Base-by-base conservation (phyloP, 2,113 vertebrate species). In the Prietella phreatophila region DNA sequence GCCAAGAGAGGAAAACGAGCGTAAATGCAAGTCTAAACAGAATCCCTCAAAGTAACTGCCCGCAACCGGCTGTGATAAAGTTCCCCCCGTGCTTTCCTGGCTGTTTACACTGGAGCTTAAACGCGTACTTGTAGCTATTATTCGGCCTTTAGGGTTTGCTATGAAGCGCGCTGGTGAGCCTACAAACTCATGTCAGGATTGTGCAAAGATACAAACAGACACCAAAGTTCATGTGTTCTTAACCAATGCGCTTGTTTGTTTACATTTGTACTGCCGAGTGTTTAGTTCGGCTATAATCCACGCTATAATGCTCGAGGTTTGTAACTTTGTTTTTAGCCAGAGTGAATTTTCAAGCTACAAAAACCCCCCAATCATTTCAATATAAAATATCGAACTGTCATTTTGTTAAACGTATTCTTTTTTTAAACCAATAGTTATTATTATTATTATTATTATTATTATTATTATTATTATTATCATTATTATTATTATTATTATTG, bases 1-100 rank as follows among this genome's bases (percentile, higher is more conserved):
- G 97, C 95, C 93, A 93, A 94, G 94, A 95, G 94, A 92, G 56
- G 91, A 93, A 92, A 93, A 91, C 92, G 87, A 93, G 92, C 84
- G 93, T 94, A 91, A 93, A 91, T 84, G 92, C 89, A 91, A 90
- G 22, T 55, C 81, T 85, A 85, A 85, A 86, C 36, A 36, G 20
- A 85, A 85, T 33, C 22, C 61, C 47, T 53, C 56, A 76, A 83
- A 83, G 47, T 65, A 85, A 60, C 56, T 60, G 65, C 11, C 56
- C 80, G 55, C 56, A 61, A 82, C 67, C 71, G 33, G 55, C 84
- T 60, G 84, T 76, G 71, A n/a, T 76, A 42, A 76, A 76, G 56
- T 85, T 85, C 61, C 30, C 69, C 25, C 69, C 42, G 86, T 75
- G 65, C 7, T 83, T 83, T 30, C 39, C 67, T 83, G 53, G 0